Conservation (phyloP, 2,797 vertebrate genomes). For the Oreochromis mossambicus region DNA sequence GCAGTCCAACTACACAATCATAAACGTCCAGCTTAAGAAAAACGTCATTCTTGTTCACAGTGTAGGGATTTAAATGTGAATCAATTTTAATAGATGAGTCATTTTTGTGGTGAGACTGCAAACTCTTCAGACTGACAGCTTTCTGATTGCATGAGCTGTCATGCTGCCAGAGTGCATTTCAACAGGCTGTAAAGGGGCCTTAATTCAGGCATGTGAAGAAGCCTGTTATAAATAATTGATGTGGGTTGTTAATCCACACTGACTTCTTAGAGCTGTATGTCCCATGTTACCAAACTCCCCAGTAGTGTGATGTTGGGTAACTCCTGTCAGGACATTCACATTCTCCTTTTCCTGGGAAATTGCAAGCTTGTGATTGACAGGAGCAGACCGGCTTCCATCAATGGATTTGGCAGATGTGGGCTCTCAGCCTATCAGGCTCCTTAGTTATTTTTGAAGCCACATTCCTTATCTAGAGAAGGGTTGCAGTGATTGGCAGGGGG, state of each 20-base stretch:
- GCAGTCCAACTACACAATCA: no score
- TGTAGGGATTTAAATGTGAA: background rate
- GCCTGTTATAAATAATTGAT: constrained; percentile 42
- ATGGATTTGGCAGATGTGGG: constrained; percentile 71
- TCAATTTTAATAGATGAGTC: background rate
- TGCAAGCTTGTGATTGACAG: constrained; percentile 77
- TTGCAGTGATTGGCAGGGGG: constrained; percentile 79
- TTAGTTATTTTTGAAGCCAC: constrained; percentile 89
- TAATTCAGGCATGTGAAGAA: constrained; percentile 46
- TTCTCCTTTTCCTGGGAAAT: constrained; percentile 79
- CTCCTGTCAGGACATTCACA: constrained; percentile 40
- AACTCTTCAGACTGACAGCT: background rate
- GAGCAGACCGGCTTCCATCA: constrained; percentile 59
- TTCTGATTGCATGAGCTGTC: background rate
- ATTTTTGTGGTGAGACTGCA: background rate
- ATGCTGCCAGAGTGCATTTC: background rate
- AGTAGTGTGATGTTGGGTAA: constrained; percentile 44
- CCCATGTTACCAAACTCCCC: background rate
- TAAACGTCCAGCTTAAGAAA: background rate
- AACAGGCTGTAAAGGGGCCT: constrained; percentile 34
- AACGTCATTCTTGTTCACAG: background rate
- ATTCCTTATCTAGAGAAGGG: constrained; percentile 87
- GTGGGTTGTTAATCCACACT: constrained; percentile 14
- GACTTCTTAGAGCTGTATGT: background rate
- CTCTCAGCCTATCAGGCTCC: constrained; percentile 79